phyloP scores from a whole-genome alignment of 2,888 invertebrate genomes.

The Junonia oenone region DNA sequence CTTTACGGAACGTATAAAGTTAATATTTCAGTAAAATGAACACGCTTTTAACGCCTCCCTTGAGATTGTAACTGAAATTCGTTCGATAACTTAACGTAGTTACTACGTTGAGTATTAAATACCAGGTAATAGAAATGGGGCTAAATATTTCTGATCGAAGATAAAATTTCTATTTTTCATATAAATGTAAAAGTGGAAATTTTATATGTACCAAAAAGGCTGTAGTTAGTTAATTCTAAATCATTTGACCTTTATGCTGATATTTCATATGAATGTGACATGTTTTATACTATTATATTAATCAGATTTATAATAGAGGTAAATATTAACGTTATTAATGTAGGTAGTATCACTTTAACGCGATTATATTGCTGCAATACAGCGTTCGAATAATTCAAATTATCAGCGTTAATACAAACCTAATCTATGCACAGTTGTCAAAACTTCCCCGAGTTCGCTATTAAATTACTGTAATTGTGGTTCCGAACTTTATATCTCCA shows the following conservation, averaged over 20 bases:
- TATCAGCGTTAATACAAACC: constrained; percentile 42
- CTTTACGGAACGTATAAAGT: constrained; percentile 10
- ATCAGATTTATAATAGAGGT: no score
- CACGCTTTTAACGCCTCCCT: constrained; percentile 25
- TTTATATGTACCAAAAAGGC: neutral
- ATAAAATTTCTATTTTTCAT: neutral
- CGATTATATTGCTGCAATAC: neutral
- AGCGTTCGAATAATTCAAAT: constrained; percentile 28
- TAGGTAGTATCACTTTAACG: no score
- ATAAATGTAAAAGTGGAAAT: neutral
- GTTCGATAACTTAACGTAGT: constrained; percentile 6
- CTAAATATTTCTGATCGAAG: neutral
- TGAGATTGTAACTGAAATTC: constrained; percentile 25
- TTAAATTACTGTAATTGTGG: constrained; percentile 59
- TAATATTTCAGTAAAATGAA: constrained; percentile 12
- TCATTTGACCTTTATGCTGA: no score
- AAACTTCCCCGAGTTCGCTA: constrained; percentile 47
- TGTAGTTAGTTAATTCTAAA: no score
- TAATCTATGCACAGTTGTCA: constrained; percentile 48
- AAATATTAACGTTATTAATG: no score
- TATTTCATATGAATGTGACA: no score
- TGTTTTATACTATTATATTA: no score
- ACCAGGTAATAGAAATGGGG: constrained; percentile 3
- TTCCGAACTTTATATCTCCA: constrained; percentile 54
- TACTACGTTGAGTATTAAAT: constrained; percentile 1